Percentiles rank a stretch among this genome's conserved stretches.
Conservation (phyloP, 2,113 vertebrate genomes). For the Lepidothrix coronata region DNA sequence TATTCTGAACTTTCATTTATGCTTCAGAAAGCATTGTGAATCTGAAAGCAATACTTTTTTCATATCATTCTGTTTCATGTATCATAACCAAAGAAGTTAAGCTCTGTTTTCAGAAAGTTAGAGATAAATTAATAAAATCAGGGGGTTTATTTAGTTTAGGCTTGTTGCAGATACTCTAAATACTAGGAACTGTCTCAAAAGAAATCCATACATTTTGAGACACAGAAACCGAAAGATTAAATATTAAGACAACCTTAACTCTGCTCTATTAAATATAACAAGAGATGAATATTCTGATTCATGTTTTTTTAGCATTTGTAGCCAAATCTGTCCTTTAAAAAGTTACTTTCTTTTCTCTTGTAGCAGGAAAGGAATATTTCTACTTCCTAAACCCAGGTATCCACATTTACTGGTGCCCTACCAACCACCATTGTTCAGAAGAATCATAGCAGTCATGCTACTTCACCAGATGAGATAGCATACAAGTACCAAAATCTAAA, state of each 20-base stretch:
- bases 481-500: background rate
- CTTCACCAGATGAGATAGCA: background rate
- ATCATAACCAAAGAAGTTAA: background rate
- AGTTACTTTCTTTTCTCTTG: background rate
- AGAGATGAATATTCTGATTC: background rate
- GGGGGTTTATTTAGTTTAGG: background rate
- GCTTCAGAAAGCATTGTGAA: background rate
- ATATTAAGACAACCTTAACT: background rate
- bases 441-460: background rate
- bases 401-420: background rate
- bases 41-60: background rate
- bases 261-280: background rate
- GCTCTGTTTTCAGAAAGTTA: background rate
- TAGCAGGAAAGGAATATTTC: background rate
- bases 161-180: background rate
- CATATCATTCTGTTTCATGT: background rate
- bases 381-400: background rate
- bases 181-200: background rate
- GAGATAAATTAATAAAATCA: background rate
- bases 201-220: background rate
- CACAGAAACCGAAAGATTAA: background rate
- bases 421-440: background rate
- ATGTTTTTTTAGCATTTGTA: background rate
- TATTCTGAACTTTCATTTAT: background rate
- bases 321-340: background rate